Conservation (phyloP, 1,140 invertebrate genomes). For the Dendroctonus ponderosae region DNA sequence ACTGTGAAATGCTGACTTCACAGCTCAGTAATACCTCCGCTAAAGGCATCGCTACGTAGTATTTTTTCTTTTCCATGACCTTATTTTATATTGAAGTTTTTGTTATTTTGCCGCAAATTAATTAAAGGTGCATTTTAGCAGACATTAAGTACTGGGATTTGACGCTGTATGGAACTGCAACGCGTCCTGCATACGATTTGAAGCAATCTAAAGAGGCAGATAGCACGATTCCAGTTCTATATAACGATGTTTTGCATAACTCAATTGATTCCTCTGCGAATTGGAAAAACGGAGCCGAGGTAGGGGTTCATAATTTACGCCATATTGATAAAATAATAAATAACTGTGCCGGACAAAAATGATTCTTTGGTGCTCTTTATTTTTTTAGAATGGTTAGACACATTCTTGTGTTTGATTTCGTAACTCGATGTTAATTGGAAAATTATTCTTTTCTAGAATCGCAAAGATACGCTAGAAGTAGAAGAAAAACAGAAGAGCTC, state of each 20-base stretch:
- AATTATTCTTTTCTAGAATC: conserved; percentile 42
- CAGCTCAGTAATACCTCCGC: too few species aligned
- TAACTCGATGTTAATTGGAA: not conserved
- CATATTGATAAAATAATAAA: not conserved
- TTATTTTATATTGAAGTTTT: too few species aligned
- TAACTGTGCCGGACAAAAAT: too few species aligned
- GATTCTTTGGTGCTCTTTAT: too few species aligned
- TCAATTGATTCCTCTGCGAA: conserved; percentile 42
- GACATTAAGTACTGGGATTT: conserved; percentile 57
- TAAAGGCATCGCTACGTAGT: too few species aligned
- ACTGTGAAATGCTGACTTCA: too few species aligned
- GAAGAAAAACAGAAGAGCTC: conserved; percentile 43
- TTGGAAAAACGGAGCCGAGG: conserved; percentile 42
- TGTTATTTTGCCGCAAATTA: too few species aligned
- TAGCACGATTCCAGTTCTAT: conserved; percentile 26
- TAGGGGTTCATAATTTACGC: conserved; percentile 21
- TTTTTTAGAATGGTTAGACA: too few species aligned
- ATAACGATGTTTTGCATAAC: conserved; percentile 42
- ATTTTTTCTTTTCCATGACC: too few species aligned
- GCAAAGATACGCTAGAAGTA: conserved; percentile 44
- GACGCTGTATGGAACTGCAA: conserved; percentile 60
- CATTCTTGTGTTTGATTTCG: too few species aligned
- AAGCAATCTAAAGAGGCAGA: conserved; percentile 35
- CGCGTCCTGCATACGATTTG: conserved; percentile 51
- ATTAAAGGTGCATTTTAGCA: conserved; percentile 48